These are phyloP conservation scores for Calidris pygmaea DNA, from an alignment of 2,113 vertebrate species.

Conservation along the genomic window DNA sequence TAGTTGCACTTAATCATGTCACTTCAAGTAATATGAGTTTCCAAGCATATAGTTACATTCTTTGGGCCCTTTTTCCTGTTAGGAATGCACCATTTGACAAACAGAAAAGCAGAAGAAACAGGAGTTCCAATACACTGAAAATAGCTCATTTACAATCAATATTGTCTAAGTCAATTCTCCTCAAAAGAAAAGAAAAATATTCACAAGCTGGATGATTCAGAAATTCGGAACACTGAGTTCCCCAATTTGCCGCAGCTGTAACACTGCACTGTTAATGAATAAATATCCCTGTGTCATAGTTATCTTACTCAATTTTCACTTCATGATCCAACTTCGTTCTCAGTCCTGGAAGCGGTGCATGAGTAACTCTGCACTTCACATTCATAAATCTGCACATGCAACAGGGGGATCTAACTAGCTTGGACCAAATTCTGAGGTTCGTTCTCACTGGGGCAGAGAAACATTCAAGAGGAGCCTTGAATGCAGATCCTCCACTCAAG, in stretches of 20 bases:
- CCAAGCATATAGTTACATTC: not conserved
- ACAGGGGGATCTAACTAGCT: not conserved
- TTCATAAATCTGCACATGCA: not conserved
- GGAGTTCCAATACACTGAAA: not conserved
- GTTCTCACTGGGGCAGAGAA: not conserved
- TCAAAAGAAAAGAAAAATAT: not conserved
- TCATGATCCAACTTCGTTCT: not conserved
- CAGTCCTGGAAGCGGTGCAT: not conserved
- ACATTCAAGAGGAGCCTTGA: not conserved
- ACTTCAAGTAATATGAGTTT: not conserved
- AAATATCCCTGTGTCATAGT: not conserved
- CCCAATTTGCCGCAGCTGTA: not conserved
- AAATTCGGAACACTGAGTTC: not conserved
- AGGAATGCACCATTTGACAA: not conserved
- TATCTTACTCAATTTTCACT: conserved; percentile 7
- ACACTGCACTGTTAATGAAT: not conserved
- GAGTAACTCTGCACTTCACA: not conserved
- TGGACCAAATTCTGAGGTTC: not conserved
- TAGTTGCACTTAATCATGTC: not conserved
- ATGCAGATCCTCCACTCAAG: not conserved
- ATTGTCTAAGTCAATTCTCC: not conserved
- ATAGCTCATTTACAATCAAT: not conserved
- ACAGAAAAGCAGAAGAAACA: not conserved
- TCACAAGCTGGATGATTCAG: not conserved
- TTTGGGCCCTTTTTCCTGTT: not conserved